Evolutionary conservation across 2,113 vertebrate species (phyloP).

Genomic region (Sprattus sprattus): DNA sequence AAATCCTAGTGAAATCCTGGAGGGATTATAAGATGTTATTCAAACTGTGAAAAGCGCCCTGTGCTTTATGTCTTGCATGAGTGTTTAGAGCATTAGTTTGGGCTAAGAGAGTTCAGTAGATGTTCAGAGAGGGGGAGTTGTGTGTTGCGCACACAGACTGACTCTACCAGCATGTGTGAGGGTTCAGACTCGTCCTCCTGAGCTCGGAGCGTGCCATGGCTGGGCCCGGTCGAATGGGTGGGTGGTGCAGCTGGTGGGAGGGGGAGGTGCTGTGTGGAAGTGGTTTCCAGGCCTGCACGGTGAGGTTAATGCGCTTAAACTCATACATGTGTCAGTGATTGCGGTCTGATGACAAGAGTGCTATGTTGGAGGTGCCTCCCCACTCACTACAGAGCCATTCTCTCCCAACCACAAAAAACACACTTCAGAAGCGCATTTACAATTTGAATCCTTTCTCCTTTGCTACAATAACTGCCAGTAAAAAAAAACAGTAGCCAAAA

Average conservation of each 20-base stretch:
- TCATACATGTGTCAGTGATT: conserved; percentile 70
- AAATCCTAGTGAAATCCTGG: too few relatives aligned
- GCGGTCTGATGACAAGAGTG: conserved; percentile 56
- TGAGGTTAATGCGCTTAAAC: conserved; percentile 64
- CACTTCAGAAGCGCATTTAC: background rate
- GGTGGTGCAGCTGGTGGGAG: background rate
- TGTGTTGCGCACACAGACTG: too few relatives aligned
- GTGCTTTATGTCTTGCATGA: too few relatives aligned
- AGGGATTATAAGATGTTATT: too few relatives aligned
- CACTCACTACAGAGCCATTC: background rate
- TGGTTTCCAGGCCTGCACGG: conserved; percentile 59
- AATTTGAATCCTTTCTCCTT: background rate
- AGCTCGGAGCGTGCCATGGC: background rate
- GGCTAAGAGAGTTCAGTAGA: too few relatives aligned
- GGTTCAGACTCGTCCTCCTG: background rate
- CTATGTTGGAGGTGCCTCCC: conserved; percentile 49
- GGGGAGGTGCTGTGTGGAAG: conserved; percentile 47
- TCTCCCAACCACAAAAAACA: background rate
- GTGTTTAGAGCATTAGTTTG: too few relatives aligned
- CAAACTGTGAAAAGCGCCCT: too few relatives aligned
- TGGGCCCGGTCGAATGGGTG: background rate
- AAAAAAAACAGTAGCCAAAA: background rate
- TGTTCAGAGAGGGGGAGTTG: too few relatives aligned
- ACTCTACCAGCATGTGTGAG: too few relatives aligned
- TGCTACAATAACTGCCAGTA: background rate